phyloP scores from a whole-genome alignment of 2,113 vertebrate genomes.

The Tor tambroides region DNA sequence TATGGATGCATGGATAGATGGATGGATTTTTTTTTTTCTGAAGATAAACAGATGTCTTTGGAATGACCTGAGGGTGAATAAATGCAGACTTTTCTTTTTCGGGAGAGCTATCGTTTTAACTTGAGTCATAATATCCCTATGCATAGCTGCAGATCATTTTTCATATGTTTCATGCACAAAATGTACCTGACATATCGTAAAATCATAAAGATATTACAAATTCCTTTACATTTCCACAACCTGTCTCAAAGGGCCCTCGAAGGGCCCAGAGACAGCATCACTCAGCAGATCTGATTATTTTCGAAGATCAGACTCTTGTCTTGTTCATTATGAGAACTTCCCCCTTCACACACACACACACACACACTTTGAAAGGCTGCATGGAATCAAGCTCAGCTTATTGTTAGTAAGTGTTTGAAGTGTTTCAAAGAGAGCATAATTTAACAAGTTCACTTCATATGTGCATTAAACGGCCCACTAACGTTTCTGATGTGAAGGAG shows the following conservation, averaged over 20 bases:
- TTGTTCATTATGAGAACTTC: conserved; percentile 40
- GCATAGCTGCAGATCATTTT: background rate
- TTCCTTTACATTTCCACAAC: background rate
- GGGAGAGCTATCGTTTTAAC: background rate
- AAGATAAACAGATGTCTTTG: background rate
- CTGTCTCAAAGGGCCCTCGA: background rate
- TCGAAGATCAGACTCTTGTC: conserved; percentile 38
- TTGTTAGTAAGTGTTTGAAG: conserved; percentile 64
- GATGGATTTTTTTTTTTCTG: background rate
- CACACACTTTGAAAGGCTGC: conserved; percentile 33
- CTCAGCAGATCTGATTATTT: conserved; percentile 66
- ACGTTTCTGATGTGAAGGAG: conserved; percentile 36
- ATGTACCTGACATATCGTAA: background rate
- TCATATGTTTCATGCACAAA: background rate
- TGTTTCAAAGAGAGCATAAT: conserved; percentile 47
- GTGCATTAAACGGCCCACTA: conserved; percentile 49
- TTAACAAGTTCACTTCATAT: conserved; percentile 60
- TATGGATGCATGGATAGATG: too few species aligned
- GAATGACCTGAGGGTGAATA: background rate
- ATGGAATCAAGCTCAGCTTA: conserved; percentile 53
- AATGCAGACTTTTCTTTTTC: background rate
- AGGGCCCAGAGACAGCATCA: conserved; percentile 40
- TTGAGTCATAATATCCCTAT: background rate
- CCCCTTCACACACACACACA: background rate
- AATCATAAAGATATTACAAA: background rate